Evolutionary conservation across 1,140 invertebrate species (phyloP).

Genomic region (Olivierus martensii): DNA sequence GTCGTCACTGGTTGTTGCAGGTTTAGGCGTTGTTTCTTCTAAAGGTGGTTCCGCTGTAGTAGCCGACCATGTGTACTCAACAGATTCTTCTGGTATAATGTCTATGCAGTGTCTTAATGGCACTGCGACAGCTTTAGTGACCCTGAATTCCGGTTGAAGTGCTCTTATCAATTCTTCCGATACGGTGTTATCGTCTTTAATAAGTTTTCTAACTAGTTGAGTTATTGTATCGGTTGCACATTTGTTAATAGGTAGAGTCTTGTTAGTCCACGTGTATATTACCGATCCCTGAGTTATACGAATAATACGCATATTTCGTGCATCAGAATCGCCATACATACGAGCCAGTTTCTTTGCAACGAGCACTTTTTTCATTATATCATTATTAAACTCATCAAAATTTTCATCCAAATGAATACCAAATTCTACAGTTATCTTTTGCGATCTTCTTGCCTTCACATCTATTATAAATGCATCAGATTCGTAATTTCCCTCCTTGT

Average conservation of each 20-base stretch:
- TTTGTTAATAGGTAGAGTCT: slow-evolving; percentile 44
- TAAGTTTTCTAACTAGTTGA: slow-evolving; percentile 44
- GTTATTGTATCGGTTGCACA: slow-evolving; percentile 63
- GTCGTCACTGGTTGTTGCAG: slow-evolving; percentile 34
- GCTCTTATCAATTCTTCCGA: slow-evolving; percentile 45
- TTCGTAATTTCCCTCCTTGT: slow-evolving; percentile 37
- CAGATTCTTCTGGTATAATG: slow-evolving; percentile 29
- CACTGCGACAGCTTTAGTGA: slow-evolving; percentile 51
- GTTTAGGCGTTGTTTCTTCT: slow-evolving; percentile 30
- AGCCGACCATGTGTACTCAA: slow-evolving; percentile 23
- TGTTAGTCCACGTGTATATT: slow-evolving; percentile 61
- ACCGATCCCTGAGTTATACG: slow-evolving; percentile 38
- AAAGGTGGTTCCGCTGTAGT: neutral
- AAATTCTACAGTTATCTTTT: slow-evolving; percentile 43
- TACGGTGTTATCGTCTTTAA: slow-evolving; percentile 35
- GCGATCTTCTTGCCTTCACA: slow-evolving; percentile 38
- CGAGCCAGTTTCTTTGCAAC: slow-evolving; percentile 60
- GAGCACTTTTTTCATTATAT: slow-evolving; percentile 40
- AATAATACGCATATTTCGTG: slow-evolving; percentile 50
- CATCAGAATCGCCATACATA: slow-evolving; percentile 57
- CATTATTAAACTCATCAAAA: slow-evolving; percentile 52
- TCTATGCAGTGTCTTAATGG: slow-evolving; percentile 56
- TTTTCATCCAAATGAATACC: slow-evolving; percentile 55
- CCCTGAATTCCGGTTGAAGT: slow-evolving; percentile 61
- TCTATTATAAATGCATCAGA: slow-evolving; percentile 63